Evolutionary conservation across 2,113 vertebrate species (phyloP).

Genomic region (Sylvietta virens): DNA sequence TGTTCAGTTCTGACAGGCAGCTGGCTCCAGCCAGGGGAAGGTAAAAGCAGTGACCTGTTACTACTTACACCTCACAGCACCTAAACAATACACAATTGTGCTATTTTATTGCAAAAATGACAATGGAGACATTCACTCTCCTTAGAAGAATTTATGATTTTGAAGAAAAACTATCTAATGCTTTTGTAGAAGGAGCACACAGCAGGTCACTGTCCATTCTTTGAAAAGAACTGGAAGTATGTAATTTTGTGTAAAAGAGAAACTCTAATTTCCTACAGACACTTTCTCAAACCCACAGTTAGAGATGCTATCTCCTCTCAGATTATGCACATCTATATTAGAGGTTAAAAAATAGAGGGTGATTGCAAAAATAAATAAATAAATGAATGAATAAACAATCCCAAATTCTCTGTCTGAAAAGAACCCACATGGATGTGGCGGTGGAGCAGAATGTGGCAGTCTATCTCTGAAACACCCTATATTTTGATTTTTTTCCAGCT

Average conservation of each 20-base stretch:
- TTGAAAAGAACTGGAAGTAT: background rate
- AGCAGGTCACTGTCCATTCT: background rate
- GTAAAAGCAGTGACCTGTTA: background rate
- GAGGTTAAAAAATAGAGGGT: background rate
- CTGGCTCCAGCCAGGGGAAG: background rate
- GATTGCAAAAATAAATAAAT: background rate
- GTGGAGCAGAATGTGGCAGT: no score
- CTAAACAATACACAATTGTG: background rate
- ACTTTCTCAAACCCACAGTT: background rate
- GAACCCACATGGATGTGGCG: rapidly evolving
- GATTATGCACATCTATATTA: background rate
- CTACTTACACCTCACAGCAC: background rate
- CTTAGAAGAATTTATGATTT: background rate
- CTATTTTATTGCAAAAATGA: background rate
- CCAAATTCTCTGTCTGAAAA: background rate
- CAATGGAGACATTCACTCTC: background rate
- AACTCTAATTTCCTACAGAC: background rate
- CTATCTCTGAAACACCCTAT: background rate
- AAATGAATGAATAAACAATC: background rate
- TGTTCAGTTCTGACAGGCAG: background rate
- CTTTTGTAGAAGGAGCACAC: background rate
- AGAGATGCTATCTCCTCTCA: background rate
- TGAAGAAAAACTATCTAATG: background rate
- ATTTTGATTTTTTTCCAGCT: background rate
- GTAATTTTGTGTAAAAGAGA: background rate